Evolutionary conservation across 2,113 vertebrate genomes (phyloP).

Genomic region (Chiloscyllium plagiosum): DNA sequence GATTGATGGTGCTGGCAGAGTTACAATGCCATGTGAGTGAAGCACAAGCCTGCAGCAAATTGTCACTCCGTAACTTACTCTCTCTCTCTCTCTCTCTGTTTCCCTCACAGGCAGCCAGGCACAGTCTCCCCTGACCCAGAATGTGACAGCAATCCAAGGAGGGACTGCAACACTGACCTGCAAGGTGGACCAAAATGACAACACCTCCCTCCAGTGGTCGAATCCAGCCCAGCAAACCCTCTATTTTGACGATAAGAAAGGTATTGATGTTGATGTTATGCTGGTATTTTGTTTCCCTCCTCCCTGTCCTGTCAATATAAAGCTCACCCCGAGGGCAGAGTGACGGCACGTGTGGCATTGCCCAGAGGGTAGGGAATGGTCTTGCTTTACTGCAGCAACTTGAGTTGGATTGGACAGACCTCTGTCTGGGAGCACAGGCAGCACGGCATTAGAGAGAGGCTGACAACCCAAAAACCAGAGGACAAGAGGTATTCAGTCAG

Average conservation of each 20-base stretch:
- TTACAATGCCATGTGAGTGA: not conserved
- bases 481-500: not conserved
- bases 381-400: not conserved
- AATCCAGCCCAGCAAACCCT: slow-evolving; percentile 99
- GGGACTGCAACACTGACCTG: slow-evolving; percentile 92
- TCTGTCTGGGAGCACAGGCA: not conserved
- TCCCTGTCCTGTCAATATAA: not conserved
- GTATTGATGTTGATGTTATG: slow-evolving; percentile 49
- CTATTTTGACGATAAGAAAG: slow-evolving; percentile 98
- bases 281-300: not conserved
- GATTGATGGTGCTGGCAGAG: not conserved
- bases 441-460: no score
- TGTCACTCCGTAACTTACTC: no score
- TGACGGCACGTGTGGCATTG: not conserved
- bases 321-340: not conserved
- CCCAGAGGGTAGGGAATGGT: not conserved
- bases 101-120: slow-evolving; percentile 74
- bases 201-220: slow-evolving; percentile 99
- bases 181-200: slow-evolving; percentile 98
- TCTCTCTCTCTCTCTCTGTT: not conserved
- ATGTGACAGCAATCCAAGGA: slow-evolving; percentile 90
- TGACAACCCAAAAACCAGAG: not conserved
- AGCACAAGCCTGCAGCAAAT: no score
- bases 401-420: not conserved
- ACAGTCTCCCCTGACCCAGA: slow-evolving; percentile 91